Base-by-base conservation (phyloP, 2,888 invertebrate genomes). In the Nowickia ferox region DNA sequence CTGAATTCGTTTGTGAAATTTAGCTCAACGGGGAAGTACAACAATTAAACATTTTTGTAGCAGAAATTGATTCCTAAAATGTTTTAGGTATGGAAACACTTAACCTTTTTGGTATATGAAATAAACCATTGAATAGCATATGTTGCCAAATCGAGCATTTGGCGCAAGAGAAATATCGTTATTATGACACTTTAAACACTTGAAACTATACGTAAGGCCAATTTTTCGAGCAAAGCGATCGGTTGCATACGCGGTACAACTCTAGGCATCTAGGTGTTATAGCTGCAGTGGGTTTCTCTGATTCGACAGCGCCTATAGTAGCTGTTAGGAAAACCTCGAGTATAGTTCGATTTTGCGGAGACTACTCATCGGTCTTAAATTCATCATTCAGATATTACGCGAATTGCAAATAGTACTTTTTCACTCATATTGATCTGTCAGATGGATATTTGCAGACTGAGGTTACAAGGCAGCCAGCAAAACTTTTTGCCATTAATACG, bases 301-400 rank as follows among this genome's bases (percentile, higher is more conserved):
- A 78, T 15, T 78, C 69, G 77, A 61, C 77, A 59, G 78, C 78
- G 8, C 78, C 69, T 9, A 69, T 78, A 48, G 78, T 69, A 42
- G 78, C 59, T 59, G 40, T 69, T 9, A 59, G 51, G 6, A 78
- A 78, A 13, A 17, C 69, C 15, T 55, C 65, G 9, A 46, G 68
- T 2, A 75, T 57, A 44, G 40, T 51, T 40, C 13, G 74, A 17
- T 42, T 59, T 75, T 66, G 57, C 19, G 68, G 66, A 1, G 59
- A 82, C 59, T 69, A 69, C 19, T 69, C 78, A 11, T 44, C 78
- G n/a, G 61, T 42, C 6, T 40, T 78, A 46, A 78, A 40, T 48
- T 8, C 40, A 11, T 61, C 61, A 51, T 30, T 22, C 48, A 42
- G 59, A 78, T n/a, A 30, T 22, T 61, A 61, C n/a, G 48, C 51